Conservation (phyloP, 2,113 vertebrate genomes). For the Argyrosomus japonicus region DNA sequence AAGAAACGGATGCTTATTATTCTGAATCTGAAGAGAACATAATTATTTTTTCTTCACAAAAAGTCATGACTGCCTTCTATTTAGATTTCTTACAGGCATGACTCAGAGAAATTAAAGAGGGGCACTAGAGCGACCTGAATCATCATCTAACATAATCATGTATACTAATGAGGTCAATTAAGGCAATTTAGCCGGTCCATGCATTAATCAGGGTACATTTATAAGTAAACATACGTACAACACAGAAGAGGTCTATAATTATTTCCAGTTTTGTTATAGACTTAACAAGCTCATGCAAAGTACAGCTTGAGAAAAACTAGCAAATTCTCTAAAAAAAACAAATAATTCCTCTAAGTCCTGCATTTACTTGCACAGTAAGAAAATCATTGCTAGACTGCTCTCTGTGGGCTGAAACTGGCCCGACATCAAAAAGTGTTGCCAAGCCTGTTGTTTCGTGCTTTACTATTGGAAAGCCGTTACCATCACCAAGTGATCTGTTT, state of each 20-base stretch:
- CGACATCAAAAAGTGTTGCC: conserved; percentile 24
- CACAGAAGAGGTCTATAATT: not conserved
- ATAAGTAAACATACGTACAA: not conserved
- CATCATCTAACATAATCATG: not conserved
- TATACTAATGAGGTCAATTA: conserved; percentile 25
- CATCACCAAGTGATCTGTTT: conserved; percentile 34
- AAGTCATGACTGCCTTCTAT: conserved; percentile 46
- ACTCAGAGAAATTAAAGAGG: conserved; percentile 32
- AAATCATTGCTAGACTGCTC: conserved; percentile 25
- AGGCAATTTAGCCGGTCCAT: not conserved
- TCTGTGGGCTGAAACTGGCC: conserved; percentile 38
- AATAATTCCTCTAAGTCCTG: not conserved
- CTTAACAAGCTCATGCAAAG: not conserved
- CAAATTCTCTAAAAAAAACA: conserved; percentile 6
- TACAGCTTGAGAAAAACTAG: conserved; percentile 4
- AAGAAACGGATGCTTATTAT: conserved; percentile 11
- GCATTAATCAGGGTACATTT: not conserved
- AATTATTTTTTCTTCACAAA: conserved; percentile 36
- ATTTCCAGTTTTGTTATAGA: not conserved
- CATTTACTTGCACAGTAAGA: not conserved
- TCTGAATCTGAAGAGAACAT: conserved; percentile 12
- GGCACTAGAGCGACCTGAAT: conserved; percentile 8
- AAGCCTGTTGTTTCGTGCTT: conserved; percentile 32
- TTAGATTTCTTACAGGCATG: conserved; percentile 11
- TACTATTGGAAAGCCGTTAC: conserved; percentile 32